These are phyloP conservation scores for Drosophila littoralis DNA, from an alignment of 1,140 invertebrate genomes.

Conservation along the genomic window DNA sequence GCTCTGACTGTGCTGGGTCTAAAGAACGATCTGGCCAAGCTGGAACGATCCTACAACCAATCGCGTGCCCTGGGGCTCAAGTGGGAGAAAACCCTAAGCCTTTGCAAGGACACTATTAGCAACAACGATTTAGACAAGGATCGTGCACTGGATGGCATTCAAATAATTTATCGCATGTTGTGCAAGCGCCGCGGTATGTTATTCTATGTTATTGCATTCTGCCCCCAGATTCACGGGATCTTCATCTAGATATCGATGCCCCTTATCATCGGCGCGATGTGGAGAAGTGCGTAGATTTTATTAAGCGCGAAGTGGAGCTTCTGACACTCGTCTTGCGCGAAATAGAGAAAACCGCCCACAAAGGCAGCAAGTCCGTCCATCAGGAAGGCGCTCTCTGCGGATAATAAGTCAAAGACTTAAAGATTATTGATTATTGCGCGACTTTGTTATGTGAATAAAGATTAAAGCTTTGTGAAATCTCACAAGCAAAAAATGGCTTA, in stretches of 20 bases:
- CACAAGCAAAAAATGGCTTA: neutral
- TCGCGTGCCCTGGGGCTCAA: conserved; percentile 57
- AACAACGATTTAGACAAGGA: conserved; percentile 58
- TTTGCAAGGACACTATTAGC: conserved; percentile 59
- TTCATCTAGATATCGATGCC: conserved; percentile 36
- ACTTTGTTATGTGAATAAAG: conserved; percentile 14
- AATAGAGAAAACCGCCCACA: conserved; percentile 24
- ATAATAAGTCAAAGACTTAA: neutral
- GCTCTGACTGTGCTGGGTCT: conserved; percentile 68
- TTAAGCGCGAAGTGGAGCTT: conserved; percentile 48
- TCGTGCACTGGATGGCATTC: conserved; percentile 62
- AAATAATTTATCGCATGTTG: conserved; percentile 56
- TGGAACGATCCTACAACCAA: conserved; percentile 68
- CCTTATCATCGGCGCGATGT: conserved; percentile 37
- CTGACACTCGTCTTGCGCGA: conserved; percentile 35
- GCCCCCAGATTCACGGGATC: neutral
- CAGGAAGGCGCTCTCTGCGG: conserved; percentile 15
- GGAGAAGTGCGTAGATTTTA: conserved; percentile 44
- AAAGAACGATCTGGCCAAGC: conserved; percentile 68
- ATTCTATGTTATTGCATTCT: neutral
- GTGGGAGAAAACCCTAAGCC: conserved; percentile 69
- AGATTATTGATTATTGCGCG: neutral
- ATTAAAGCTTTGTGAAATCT: neutral
- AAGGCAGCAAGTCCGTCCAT: conserved; percentile 16
- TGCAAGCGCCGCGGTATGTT: conserved; percentile 64